Conservation (phyloP, 2,888 invertebrate genomes). For the Clusia tigrina region DNA sequence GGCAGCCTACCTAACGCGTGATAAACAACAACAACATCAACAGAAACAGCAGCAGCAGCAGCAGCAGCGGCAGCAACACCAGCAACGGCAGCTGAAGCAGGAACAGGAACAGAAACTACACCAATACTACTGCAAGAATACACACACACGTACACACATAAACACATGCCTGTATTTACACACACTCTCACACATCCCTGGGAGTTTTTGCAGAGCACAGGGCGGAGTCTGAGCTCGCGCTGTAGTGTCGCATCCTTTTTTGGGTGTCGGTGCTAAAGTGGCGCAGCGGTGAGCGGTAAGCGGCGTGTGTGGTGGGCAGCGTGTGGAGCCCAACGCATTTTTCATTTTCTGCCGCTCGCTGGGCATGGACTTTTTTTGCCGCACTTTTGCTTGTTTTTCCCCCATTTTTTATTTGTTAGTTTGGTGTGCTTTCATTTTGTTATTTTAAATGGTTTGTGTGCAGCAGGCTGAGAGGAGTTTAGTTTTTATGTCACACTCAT, state of each 20-base stretch:
- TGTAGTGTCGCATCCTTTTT: background rate
- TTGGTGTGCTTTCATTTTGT: no score
- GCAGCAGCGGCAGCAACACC: no score
- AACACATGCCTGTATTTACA: conserved; percentile 50
- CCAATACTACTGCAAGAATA: conserved; percentile 29
- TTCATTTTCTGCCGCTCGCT: conserved; percentile 23
- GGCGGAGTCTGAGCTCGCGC: conserved; percentile 39
- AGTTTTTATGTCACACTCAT: conserved; percentile 12
- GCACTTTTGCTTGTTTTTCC: background rate
- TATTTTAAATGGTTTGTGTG: conserved; percentile 4
- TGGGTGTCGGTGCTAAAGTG: conserved; percentile 6
- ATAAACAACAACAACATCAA: conserved; percentile 46
- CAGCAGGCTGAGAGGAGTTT: background rate
- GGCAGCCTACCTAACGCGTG: conserved; percentile 36
- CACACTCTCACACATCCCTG: background rate
- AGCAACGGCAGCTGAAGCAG: conserved; percentile 26
- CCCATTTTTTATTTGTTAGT: background rate
- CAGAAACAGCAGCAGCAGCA: conserved; percentile 25
- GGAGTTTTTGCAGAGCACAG: conserved; percentile 31
- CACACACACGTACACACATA: conserved; percentile 50
- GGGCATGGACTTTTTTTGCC: background rate
- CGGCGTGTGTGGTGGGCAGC: conserved; percentile 4
- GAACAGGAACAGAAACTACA: conserved; percentile 13
- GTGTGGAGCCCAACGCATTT: conserved; percentile 20
- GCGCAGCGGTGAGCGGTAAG: conserved; percentile 23